Percentiles rank a stretch among this genome's conserved stretches.
Evolutionary conservation across 2,113 vertebrate species (phyloP).

Genomic region (Tenebrosternarchus preto): DNA sequence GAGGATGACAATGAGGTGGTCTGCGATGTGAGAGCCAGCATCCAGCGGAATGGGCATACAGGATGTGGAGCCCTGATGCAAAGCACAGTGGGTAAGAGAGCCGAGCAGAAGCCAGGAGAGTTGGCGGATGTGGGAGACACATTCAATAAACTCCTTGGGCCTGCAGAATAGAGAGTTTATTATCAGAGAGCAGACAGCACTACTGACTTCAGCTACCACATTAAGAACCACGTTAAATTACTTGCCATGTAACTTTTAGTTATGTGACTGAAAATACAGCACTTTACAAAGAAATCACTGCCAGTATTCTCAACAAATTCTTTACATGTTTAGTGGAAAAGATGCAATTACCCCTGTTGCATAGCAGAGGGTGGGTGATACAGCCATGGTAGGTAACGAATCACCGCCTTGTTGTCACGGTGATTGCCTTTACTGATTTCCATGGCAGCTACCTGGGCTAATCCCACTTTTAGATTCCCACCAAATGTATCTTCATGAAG

Average conservation of each 20-base stretch:
- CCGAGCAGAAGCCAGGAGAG: constrained; percentile 97
- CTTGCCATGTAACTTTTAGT: neutral
- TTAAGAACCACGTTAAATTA: neutral
- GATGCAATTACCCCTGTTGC: constrained; percentile 90
- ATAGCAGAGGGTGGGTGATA: constrained; percentile 96
- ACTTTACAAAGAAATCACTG: neutral
- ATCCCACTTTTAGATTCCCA: constrained; percentile 95
- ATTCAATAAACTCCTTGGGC: constrained; percentile 99
- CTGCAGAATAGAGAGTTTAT: constrained; percentile 66
- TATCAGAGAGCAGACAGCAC: neutral
- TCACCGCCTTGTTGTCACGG: constrained; percentile 95
- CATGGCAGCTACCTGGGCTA: constrained; percentile 96
- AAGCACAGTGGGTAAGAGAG: constrained; percentile 92
- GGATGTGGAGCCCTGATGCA: constrained; percentile 90
- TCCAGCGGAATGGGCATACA: constrained; percentile 98
- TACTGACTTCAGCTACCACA: neutral
- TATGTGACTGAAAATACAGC: neutral
- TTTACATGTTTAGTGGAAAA: neutral
- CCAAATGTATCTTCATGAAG: constrained; percentile 98
- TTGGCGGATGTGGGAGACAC: constrained; percentile 95
- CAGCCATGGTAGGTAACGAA: constrained; percentile 94
- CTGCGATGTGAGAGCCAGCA: constrained; percentile 95
- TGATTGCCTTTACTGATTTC: constrained; percentile 98
- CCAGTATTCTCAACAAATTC: neutral
- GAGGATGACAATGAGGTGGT: constrained; percentile 97